phyloP scores from a whole-genome alignment of 1,140 invertebrate genomes.

The Propsilocerus akamusi region DNA sequence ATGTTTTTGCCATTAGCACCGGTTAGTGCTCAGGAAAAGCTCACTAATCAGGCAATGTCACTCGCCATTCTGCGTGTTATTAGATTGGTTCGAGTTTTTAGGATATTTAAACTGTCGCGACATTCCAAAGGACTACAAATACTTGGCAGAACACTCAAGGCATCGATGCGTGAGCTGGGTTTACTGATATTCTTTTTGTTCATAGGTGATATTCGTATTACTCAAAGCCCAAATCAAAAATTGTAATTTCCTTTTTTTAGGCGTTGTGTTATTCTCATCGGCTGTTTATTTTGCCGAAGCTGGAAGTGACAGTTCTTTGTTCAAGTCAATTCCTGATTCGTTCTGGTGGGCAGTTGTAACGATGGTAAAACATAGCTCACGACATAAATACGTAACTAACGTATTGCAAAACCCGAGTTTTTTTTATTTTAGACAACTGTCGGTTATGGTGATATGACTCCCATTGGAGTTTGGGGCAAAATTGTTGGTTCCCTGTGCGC shows the following conservation, averaged over 20 bases:
- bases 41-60: slow-evolving; percentile 94
- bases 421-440: slow-evolving; percentile 57
- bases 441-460: slow-evolving; percentile 99
- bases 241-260: slow-evolving; percentile 43
- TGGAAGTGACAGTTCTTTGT: slow-evolving; percentile 92
- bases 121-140: slow-evolving; percentile 97
- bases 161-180: slow-evolving; percentile 98
- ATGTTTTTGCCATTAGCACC: slow-evolving; percentile 67
- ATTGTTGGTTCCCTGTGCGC: slow-evolving; percentile 92
- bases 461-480: slow-evolving; percentile 92
- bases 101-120: slow-evolving; percentile 96
- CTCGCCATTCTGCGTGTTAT: slow-evolving; percentile 94
- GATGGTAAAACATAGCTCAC: slow-evolving; percentile 37
- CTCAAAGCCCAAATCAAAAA: slow-evolving; percentile 10
- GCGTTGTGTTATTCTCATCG: slow-evolving; percentile 98
- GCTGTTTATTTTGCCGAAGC: slow-evolving; percentile 98
- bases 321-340: slow-evolving; percentile 95
- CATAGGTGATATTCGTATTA: slow-evolving; percentile 93
- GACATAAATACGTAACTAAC: neutral
- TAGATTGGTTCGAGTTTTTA: slow-evolving; percentile 92
- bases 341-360: slow-evolving; percentile 99
- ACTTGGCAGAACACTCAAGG: slow-evolving; percentile 94
- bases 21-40: slow-evolving; percentile 77
- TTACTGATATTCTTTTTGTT: slow-evolving; percentile 99
- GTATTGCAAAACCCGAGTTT: neutral